Evolutionary conservation across 2,113 vertebrate species (phyloP).

Genomic region (Corydoras sp.): DNA sequence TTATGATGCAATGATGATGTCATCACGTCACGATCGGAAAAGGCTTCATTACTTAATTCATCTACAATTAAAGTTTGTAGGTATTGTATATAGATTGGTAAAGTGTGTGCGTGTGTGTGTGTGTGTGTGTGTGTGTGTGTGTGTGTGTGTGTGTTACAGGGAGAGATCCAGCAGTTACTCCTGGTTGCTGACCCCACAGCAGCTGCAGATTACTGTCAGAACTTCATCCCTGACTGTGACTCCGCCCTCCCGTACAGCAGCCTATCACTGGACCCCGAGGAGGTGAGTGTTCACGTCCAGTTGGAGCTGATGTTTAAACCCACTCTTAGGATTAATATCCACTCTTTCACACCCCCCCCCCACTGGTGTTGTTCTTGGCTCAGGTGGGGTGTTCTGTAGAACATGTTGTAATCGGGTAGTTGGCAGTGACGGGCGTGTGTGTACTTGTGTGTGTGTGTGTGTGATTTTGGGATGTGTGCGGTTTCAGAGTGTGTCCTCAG

Average conservation of each 20-base stretch:
- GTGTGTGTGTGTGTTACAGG: conserved; percentile 63
- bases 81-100: neutral
- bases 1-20: too few relatives aligned
- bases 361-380: conserved; percentile 5
- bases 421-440: conserved; percentile 21
- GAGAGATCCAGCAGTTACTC: conserved; percentile 92
- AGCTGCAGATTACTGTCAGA: conserved; percentile 83
- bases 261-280: conserved; percentile 54
- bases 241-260: conserved; percentile 65
- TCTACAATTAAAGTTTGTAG: too few relatives aligned
- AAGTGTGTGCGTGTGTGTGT: neutral
- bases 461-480: conserved; percentile 8
- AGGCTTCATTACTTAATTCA: too few relatives aligned
- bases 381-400: neutral
- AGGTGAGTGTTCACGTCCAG: conserved; percentile 42
- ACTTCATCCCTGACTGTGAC: conserved; percentile 93
- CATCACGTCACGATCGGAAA: too few relatives aligned
- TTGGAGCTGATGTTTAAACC: neutral
- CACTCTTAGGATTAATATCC: neutral
- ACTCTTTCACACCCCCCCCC: neutral
- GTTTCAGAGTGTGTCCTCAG: neutral
- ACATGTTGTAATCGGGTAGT: conserved; percentile 25
- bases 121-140: conserved; percentile 26
- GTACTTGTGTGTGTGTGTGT: conserved; percentile 7
- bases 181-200: conserved; percentile 77